Base-by-base conservation (phyloP, 2,797 vertebrate species). In the Allobates femoralis region DNA sequence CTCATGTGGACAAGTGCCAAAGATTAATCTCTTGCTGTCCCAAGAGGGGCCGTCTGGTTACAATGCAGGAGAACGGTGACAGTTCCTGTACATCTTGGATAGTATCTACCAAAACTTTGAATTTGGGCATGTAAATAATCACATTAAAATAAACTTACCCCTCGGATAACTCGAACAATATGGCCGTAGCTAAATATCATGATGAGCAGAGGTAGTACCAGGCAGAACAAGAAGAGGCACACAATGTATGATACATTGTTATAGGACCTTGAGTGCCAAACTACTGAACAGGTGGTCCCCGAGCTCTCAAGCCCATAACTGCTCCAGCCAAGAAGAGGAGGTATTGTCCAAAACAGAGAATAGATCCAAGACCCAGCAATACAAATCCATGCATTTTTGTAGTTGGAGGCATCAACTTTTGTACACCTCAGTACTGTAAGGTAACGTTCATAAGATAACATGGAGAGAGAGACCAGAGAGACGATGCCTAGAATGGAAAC, bases 381-480 rank as follows among this genome's bases (percentile, higher is more conserved):
- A 26, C 0, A 0, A 3, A 58, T 16, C 73, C 60, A 85, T 62
- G 85, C 83, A 8, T 79, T 86, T 19, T 66, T 84, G 80, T 46
- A 79, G 73, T 84, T 87, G 18, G 85, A 87, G 41, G 50, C 12
- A 37, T 79, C 81, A 2, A 69, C 71, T 41, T 86, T 86, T 75
- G 71, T 15, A 34, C 58, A 81, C 50, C 51, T 86, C 11, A 86
- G 67, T 34, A 88, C 87, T 55, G 87, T 86, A 23, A 83, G 56
- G 76, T 88, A 88, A 7, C 87, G 84, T 23, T 88, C 87, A 56
- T 88, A 88, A 10, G 87, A 88, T 53, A 88, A 83, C 30, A 86
- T 62, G n/a, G 87, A 86, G 21, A 88, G 79, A 10, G 87, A 88
- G 21, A 88, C 50, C 62, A 88, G 50, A 41, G 87, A 88, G 16